Base-by-base conservation (phyloP, 2,888 invertebrate species). In the Cryptops parisi region DNA sequence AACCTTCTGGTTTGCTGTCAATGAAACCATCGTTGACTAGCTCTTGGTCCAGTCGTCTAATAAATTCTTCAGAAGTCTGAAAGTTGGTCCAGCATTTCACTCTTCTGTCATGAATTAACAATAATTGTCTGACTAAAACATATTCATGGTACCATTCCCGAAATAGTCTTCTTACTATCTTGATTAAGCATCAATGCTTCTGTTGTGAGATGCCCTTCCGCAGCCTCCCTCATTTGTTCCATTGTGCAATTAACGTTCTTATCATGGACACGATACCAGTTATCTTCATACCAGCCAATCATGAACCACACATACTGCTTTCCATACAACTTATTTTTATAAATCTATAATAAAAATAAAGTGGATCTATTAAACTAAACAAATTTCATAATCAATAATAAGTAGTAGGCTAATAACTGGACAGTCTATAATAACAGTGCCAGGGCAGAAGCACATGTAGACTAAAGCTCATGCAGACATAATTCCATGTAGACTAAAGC, bases 271-370 rank as follows among this genome's bases (percentile, higher is more conserved):
- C 88, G 86, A 69, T 89, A 98, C 98, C 98, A 99, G 67, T 96
- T 93, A 70, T 98, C 94, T 67, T 97, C 94, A 70, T 98, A 98
- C 94, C 94, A 96, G 79, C 94, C 98, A 63, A 98, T 97, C 71
- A 98, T 93, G 70, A 97, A 93, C 98, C 98, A 98, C 24, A 98
- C 97, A 72, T 96, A 88, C 40, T 87, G 85, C 62, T 89, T 85
- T 17, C 97, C 98, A 67, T 87, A 97, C 22, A 98, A 75, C 57
- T 83, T 81, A 65, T 93, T 87, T 65, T 88, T 90, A 74, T 88
- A 94, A 62, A 69, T 72, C 72, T 74, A 51, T 19, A 21, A 24
- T 3, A 47, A 52, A 54, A 24, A n/a, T n/a, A n/a, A n/a, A n/a
- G n/a, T n/a, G 46, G 33, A 47, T 5, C 33, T n/a, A n/a, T n/a